Evolutionary conservation across 2,797 vertebrate genomes (phyloP).

Genomic region (Typhlichthys eigenmanni): DNA sequence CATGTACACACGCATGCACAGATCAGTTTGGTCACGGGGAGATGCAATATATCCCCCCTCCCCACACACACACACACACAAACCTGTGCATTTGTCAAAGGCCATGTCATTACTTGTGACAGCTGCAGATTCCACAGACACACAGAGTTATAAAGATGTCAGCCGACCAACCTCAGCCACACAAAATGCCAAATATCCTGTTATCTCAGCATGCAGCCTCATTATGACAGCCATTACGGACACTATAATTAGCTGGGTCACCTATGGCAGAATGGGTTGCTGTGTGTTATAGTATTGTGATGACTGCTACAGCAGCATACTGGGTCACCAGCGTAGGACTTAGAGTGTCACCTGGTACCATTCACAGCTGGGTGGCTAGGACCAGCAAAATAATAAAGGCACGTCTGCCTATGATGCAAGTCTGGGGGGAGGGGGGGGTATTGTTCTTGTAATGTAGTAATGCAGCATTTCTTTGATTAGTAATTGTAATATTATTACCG

Average conservation of each 20-base stretch:
- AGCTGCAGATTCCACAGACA: conserved; percentile 17
- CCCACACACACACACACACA: not conserved
- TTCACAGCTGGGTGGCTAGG: conserved; percentile 4
- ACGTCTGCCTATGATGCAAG: too few relatives aligned
- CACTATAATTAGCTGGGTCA: conserved; percentile 16
- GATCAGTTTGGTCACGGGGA: too few relatives aligned
- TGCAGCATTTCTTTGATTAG: too few relatives aligned
- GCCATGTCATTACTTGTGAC: conserved; percentile 17
- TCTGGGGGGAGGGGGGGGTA: too few relatives aligned
- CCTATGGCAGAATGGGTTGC: conserved; percentile 20
- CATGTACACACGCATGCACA: conserved; percentile 15
- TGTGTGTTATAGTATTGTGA: conserved; percentile 3
- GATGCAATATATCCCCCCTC: not conserved
- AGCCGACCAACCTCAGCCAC: conserved; percentile 18
- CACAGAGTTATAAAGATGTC: not conserved
- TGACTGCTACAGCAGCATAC: conserved; percentile 14
- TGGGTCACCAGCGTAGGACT: conserved; percentile 12
- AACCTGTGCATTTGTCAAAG: conserved; percentile 23
- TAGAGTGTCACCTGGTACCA: conserved; percentile 19
- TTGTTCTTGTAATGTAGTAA: too few relatives aligned
- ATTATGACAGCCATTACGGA: conserved; percentile 20
- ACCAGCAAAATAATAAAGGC: too few relatives aligned
- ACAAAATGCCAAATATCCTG: conserved; percentile 24
- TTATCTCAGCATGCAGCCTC: conserved; percentile 29
- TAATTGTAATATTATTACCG: too few relatives aligned